Evolutionary conservation across 2,113 vertebrate genomes (phyloP), one percentile per base, ranked within the genome.

Genomic region (Cyanistes caeruleus): DNA sequence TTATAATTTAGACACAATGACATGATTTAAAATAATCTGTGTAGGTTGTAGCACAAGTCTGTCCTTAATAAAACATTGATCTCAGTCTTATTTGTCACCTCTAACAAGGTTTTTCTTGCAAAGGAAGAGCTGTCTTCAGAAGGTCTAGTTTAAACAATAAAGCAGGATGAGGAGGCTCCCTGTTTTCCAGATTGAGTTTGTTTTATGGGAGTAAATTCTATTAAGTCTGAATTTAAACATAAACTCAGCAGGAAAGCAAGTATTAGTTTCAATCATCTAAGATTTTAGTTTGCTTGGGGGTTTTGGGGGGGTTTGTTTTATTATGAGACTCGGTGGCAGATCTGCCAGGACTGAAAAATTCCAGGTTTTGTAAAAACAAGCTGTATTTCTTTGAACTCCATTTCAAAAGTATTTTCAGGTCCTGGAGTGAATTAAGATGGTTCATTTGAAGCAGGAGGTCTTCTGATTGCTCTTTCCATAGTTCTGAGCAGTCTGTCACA

Each of bases 61-160:
- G 70, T 85, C 84, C 90, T 93, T 95, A 89, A 94, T 93, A 80
- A 97, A 96, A 85, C 77, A 93, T 49, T 84, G 80, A 89, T 97
- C 80, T 92, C 72, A 15, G 39, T 59, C 77, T 90, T 96, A 69
- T 79, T 94, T 95, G 83, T 90, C 92, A 63, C 69, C 0, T 11
- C 83, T 95, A 87, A 87, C 31, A 58, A 60, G 51, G 11, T 89
- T 89, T 93, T 90, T 68, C 75, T 72, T 65, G 53, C 53, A 65
- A 64, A 92, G 65, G 17, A 90, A 79, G 72, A 89, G n/a, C 80
- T 82, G 78, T 91, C 84, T 96, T 74, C 77, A 89, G 90, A 87
- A 93, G 44, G 83, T 89, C 83, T 95, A 69, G 37, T 75, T 87
- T 62, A 87, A 89, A 60, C 69, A 90, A 52, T 88, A 93, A 79